Conservation (phyloP, 2,888 invertebrate species). For the Cephalotes varians region DNA sequence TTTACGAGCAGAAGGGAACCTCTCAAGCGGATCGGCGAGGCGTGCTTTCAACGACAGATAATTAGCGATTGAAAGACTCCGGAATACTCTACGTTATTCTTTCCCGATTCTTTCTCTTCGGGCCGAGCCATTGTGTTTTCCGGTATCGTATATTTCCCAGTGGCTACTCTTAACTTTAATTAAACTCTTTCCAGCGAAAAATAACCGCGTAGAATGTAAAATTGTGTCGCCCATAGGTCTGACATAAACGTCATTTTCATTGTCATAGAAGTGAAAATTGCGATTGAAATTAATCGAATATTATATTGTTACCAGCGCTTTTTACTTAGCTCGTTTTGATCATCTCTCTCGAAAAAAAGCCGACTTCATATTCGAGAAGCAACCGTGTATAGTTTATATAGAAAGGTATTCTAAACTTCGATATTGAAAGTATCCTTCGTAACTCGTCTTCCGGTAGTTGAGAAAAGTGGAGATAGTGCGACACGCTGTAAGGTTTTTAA, state of each 20-base stretch:
- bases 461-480: not conserved
- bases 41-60: slow-evolving; percentile 32
- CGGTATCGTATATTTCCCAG: slow-evolving; percentile 16
- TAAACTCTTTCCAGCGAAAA: slow-evolving; percentile 32
- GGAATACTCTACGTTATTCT: slow-evolving; percentile 24
- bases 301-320: not conserved
- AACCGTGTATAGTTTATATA: not conserved
- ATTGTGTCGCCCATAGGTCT: not conserved
- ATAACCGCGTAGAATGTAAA: slow-evolving; percentile 14
- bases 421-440: not conserved
- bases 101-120: slow-evolving; percentile 24
- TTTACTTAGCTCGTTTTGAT: not conserved
- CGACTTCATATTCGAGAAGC: not conserved
- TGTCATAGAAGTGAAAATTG: not conserved
- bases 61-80: slow-evolving; percentile 38
- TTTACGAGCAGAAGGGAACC: slow-evolving; percentile 5
- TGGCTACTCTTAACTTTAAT: slow-evolving; percentile 21
- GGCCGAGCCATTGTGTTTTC: slow-evolving; percentile 27
- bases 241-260: slow-evolving; percentile 17
- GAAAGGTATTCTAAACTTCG: not conserved
- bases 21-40: not conserved
- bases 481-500: slow-evolving; percentile 7
- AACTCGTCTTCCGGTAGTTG: not conserved
- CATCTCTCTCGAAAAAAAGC: not conserved
- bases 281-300: slow-evolving; percentile 17